Evolutionary conservation across 2,113 vertebrate genomes (phyloP).

Genomic region (Sebastes fasciatus): DNA sequence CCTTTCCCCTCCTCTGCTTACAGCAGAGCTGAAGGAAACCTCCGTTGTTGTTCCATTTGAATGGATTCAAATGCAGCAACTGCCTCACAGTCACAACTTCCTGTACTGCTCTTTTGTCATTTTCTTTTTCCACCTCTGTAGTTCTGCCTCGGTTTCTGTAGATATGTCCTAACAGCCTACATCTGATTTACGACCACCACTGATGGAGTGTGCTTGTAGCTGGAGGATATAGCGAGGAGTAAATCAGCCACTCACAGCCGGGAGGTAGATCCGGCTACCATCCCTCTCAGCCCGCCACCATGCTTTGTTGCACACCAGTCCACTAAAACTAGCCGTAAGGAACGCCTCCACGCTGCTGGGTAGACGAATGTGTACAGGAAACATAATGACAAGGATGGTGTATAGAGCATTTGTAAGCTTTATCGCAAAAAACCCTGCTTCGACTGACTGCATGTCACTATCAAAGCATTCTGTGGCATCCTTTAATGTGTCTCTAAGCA

Average conservation of each 20-base stretch:
- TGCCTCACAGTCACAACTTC: conserved; percentile 8
- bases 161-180: conserved; percentile 15
- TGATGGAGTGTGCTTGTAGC: conserved; percentile 52
- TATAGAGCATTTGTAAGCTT: not conserved
- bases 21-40: not conserved
- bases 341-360: conserved; percentile 32
- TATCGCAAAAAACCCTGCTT: conserved; percentile 8
- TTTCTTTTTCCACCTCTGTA: not conserved
- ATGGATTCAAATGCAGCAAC: conserved; percentile 30
- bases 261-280: conserved; percentile 33
- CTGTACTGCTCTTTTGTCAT: conserved; percentile 3
- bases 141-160: conserved; percentile 9
- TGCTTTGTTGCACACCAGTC: conserved; percentile 48
- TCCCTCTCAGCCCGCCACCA: conserved; percentile 45
- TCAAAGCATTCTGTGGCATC: conserved; percentile 10
- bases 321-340: conserved; percentile 70
- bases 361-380: conserved; percentile 29
- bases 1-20: not conserved
- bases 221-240: conserved; percentile 56
- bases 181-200: conserved; percentile 71
- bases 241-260: conserved; percentile 57
- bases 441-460: not conserved
- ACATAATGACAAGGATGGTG: conserved; percentile 21
- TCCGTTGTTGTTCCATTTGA: conserved; percentile 13
- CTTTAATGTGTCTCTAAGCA: conserved; percentile 27